Percentiles rank a stretch among this genome's conserved stretches.
phyloP scores from a whole-genome alignment of 2,113 vertebrate genomes.

The Sebastes fasciatus region DNA sequence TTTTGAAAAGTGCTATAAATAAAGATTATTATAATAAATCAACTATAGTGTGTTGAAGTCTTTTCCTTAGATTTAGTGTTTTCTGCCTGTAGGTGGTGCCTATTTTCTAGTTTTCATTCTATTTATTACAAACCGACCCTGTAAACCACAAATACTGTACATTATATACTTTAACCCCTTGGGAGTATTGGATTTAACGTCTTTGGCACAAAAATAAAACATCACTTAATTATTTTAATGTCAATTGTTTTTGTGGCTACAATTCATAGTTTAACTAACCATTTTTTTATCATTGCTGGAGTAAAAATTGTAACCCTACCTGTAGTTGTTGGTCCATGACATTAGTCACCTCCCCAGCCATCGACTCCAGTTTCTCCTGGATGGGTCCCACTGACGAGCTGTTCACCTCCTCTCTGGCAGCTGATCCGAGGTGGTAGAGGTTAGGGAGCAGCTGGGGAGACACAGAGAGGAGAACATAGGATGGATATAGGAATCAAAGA shows the following conservation, averaged over 20 bases:
- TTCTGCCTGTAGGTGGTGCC: background rate
- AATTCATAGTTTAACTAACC: background rate
- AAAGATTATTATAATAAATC: background rate
- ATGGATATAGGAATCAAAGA: background rate
- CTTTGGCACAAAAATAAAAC: background rate
- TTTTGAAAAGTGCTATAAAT: background rate
- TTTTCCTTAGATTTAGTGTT: background rate
- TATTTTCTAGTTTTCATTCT: background rate
- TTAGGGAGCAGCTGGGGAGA: conserved; percentile 91
- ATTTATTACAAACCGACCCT: background rate
- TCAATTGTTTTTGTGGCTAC: background rate
- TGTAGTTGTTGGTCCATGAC: conserved; percentile 97
- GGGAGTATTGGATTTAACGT: background rate
- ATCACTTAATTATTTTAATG: background rate
- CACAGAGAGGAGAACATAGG: background rate
- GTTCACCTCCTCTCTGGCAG: conserved; percentile 88
- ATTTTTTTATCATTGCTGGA: background rate
- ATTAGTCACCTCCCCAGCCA: conserved; percentile 95
- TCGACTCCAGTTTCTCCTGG: conserved; percentile 95
- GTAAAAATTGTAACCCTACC: conserved; percentile 75
- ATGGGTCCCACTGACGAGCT: conserved; percentile 89
- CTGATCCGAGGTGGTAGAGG: conserved; percentile 92
- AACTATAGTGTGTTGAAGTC: background rate
- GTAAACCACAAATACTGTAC: background rate
- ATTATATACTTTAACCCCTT: background rate